These are phyloP conservation scores for Globia sparganii DNA, from an alignment of 2,888 invertebrate genomes.

Conservation along the genomic window DNA sequence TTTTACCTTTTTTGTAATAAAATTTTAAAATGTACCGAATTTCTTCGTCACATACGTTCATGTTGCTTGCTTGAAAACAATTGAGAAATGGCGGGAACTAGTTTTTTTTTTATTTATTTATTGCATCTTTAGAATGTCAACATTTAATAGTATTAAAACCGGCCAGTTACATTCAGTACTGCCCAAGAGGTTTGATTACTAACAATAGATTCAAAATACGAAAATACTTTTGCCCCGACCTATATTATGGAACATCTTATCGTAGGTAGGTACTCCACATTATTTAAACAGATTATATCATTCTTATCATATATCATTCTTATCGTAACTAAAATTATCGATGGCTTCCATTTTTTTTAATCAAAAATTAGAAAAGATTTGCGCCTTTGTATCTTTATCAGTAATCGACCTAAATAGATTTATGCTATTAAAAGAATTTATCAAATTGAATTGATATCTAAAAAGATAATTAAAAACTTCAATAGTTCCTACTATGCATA, in stretches of 20 bases:
- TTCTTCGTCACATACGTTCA: too few relatives aligned
- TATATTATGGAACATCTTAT: constrained; percentile 1
- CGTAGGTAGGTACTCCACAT: neutral
- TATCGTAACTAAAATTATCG: constrained; percentile 34
- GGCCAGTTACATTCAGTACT: too few relatives aligned
- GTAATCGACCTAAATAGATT: constrained; percentile 54
- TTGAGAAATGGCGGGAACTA: too few relatives aligned
- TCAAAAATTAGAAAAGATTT: constrained; percentile 45
- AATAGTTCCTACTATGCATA: neutral
- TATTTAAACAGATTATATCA: constrained; percentile 24
- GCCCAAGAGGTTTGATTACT: too few relatives aligned
- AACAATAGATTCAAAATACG: too few relatives aligned
- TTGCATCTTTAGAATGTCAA: too few relatives aligned
- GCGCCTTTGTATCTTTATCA: constrained; percentile 33
- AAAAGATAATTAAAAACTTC: constrained; percentile 33
- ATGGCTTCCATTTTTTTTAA: constrained; percentile 26
- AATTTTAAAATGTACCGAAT: too few relatives aligned
- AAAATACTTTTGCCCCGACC: too few relatives aligned
- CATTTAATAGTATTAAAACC: too few relatives aligned
- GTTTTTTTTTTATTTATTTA: too few relatives aligned
- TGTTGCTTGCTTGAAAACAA: too few relatives aligned
- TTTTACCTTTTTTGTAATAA: too few relatives aligned
- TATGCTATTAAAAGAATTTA: constrained; percentile 40
- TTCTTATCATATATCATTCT: constrained; percentile 32
- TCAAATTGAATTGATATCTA: constrained; percentile 40